Evolutionary conservation across 1,140 invertebrate genomes (phyloP).

Genomic region (Kradibia gibbosae): DNA sequence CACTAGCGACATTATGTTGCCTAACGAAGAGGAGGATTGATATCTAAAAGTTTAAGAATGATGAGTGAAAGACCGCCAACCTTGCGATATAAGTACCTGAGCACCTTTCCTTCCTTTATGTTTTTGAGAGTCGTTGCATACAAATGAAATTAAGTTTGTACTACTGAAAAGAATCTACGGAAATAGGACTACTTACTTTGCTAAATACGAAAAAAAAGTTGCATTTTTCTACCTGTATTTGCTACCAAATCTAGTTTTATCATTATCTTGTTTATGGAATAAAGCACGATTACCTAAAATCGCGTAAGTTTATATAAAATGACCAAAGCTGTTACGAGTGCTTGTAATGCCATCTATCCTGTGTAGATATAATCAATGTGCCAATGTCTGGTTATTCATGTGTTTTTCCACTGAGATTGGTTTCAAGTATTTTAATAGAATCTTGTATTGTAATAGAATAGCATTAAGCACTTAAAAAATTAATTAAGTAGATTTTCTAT

Average conservation of each 20-base stretch:
- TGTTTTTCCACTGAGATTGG: not conserved
- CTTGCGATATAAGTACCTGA: not conserved
- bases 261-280: not conserved
- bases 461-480: too few species aligned
- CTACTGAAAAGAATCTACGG: not conserved
- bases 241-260: too few species aligned
- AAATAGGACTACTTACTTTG: too few species aligned
- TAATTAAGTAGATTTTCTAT: too few species aligned
- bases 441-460: too few species aligned
- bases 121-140: too few species aligned
- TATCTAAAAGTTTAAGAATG: not conserved
- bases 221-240: not conserved
- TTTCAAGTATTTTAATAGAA: too few species aligned
- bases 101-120: not conserved
- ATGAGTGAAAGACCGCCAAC: not conserved
- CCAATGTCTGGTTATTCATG: too few species aligned
- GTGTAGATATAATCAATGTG: not conserved
- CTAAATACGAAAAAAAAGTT: too few species aligned
- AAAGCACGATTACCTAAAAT: not conserved
- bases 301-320: not conserved
- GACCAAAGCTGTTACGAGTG: not conserved
- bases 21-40: not conserved
- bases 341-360: not conserved
- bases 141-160: too few species aligned
- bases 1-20: not conserved